Conservation (phyloP, 2,888 invertebrate genomes). For the Congeria kusceri region DNA sequence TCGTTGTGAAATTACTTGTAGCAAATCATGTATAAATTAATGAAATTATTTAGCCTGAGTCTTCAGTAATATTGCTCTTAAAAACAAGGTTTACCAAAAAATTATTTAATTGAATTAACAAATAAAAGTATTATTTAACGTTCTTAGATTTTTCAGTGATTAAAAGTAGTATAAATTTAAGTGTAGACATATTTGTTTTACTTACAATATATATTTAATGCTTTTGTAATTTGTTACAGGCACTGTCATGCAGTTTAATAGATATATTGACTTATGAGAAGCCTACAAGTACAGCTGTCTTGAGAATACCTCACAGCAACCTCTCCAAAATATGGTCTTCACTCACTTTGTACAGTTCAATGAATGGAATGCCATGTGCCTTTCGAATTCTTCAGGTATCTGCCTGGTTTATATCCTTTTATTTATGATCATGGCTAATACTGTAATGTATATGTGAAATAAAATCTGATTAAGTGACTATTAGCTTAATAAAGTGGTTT, state of each 20-base stretch:
- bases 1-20: no score
- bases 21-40: not conserved
- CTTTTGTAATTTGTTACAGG: slow-evolving; percentile 27
- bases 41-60: not conserved
- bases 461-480: no score
- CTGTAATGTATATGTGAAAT: no score
- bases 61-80: not conserved
- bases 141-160: no score
- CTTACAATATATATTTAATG: no score
- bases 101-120: not conserved
- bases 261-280: slow-evolving; percentile 50
- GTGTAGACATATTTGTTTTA: no score
- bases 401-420: not conserved
- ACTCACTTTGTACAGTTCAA: slow-evolving; percentile 52
- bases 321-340: slow-evolving; percentile 61
- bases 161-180: no score
- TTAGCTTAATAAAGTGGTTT: no score
- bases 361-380: slow-evolving; percentile 51
- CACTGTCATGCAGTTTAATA: slow-evolving; percentile 33
- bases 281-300: slow-evolving; percentile 35
- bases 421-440: no score
- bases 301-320: slow-evolving; percentile 56
- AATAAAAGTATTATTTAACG: no score
- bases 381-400: slow-evolving; percentile 65
- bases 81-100: not conserved